Base-by-base conservation (phyloP, 1,140 invertebrate species). In the Gryllus bimaculatus region DNA sequence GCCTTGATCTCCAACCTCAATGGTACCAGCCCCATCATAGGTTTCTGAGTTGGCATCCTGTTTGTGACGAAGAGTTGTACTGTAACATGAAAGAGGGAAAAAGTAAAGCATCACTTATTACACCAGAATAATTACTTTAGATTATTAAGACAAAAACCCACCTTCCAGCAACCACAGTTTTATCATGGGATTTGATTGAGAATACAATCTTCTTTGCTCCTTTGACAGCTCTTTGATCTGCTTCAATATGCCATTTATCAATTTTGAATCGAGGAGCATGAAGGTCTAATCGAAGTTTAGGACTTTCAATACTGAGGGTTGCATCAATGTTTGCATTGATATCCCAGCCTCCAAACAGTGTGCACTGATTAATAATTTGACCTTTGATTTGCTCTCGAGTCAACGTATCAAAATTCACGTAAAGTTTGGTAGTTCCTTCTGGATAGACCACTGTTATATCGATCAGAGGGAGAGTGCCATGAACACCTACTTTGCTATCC, bases 161-260 rank as follows among this genome's bases (percentile, higher is more conserved):
- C 90, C 87, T 91, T 85, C 93, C 93, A 82, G 89, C 89, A 7
- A 94, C 81, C 26, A 93, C 82, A 78, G 92, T 90, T 81, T 91
- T 90, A 74, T 89, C 88, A 8, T 89, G 89, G 76, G 90, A 89
- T 8, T 89, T 91, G 0, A 90, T 88, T 1, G 87, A 85, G 78
- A 93, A 87, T 77, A 90, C 86, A 74, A 94, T 87, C 47, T 87
- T 88, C 78, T 91, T 92, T 75, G 89, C 89, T 73, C 85, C 87
- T 12, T 89, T 89, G 0, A 86, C 86, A 10, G 88, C 87, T 79
- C 92, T 91, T 75, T 90, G 92, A 0, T 87, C 85, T 39, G 91
- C 88, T 74, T 92, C 90, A 0, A 92, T 84, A 18, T 89, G 86
- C 81, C 92, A 89, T 80, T 93, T 92, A 75, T 93, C 89, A 2